A percentile compares a stretch with the other conserved stretches of the same genome.
These are phyloP conservation scores for Drosophila grimshawi DNA, from an alignment of 1,140 invertebrate genomes.

Conservation along the genomic window DNA sequence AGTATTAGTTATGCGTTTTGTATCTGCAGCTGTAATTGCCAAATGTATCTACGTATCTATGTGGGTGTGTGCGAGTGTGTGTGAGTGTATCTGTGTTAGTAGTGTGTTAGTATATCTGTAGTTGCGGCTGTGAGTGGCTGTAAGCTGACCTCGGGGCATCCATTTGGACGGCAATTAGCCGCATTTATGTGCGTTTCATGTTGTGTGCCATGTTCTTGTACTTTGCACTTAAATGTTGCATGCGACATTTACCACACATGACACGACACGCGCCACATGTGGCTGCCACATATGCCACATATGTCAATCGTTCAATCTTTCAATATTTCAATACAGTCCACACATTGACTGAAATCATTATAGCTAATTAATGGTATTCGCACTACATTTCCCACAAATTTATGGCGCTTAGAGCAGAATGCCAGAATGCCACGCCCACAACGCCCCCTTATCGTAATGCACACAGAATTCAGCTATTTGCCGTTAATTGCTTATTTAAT, in stretches of 20 bases:
- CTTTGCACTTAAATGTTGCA: slow-evolving; percentile 78
- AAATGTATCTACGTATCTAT: background rate
- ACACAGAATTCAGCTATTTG: background rate
- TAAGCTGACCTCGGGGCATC: slow-evolving; percentile 63
- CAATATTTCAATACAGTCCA: background rate
- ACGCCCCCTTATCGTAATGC: background rate
- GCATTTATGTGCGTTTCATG: slow-evolving; percentile 61
- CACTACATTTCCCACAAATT: slow-evolving; percentile 64
- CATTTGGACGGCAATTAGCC: slow-evolving; percentile 69
- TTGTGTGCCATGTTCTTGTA: slow-evolving; percentile 14
- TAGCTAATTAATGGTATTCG: slow-evolving; percentile 79
- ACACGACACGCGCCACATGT: slow-evolving; percentile 77
- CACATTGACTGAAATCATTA: slow-evolving; percentile 49
- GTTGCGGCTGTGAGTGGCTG: slow-evolving; percentile 24
- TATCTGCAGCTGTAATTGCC: slow-evolving; percentile 1
- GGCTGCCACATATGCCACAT: slow-evolving; percentile 62
- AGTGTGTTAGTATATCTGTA: slow-evolving; percentile 14
- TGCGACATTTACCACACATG: slow-evolving; percentile 79
- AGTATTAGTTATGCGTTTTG: slow-evolving; percentile 40
- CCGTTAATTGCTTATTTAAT: slow-evolving; percentile 77
- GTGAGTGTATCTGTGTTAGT: slow-evolving; percentile 26
- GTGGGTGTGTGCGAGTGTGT: slow-evolving; percentile 20
- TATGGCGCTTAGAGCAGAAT: slow-evolving; percentile 21
- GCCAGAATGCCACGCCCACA: slow-evolving; percentile 9
- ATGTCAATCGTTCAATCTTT: slow-evolving; percentile 60